A percentile compares a stretch with the other conserved stretches of the same genome.
Evolutionary conservation across 92 coral and sea anemone species (phyloP).

Genomic region (Isaurus tuberculatus): DNA sequence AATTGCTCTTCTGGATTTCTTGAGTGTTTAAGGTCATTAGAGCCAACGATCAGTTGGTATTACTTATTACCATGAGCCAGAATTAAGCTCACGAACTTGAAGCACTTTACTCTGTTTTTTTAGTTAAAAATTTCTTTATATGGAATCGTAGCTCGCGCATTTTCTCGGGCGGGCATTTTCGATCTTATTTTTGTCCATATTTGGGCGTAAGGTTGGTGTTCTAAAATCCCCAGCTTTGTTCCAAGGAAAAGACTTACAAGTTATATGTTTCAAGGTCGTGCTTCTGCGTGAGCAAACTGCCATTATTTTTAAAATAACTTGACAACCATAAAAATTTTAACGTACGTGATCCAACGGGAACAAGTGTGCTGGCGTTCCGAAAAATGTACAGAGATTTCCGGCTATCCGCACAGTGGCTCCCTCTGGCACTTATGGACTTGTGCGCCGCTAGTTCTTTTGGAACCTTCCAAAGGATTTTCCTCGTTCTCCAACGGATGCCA

Average conservation of each 20-base stretch:
- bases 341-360: conserved; percentile 45
- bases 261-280: neutral
- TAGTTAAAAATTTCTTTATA: conserved; percentile 22
- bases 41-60: conserved; percentile 30
- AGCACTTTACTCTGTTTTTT: conserved; percentile 28
- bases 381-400: conserved; percentile 36
- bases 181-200: conserved; percentile 25
- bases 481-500: conserved; percentile 53
- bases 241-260: conserved; percentile 28
- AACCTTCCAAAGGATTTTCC: conserved; percentile 44
- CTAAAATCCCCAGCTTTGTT: conserved; percentile 35
- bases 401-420: conserved; percentile 55
- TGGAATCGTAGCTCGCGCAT: conserved; percentile 18
- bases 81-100: conserved; percentile 42
- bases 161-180: conserved; percentile 9
- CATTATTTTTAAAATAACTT: neutral
- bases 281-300: neutral
- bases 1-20: conserved; percentile 1
- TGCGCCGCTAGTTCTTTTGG: conserved; percentile 37
- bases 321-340: neutral
- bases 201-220: conserved; percentile 33
- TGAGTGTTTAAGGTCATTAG: neutral
- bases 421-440: conserved; percentile 45
- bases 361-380: conserved; percentile 25
- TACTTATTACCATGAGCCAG: conserved; percentile 29